A percentile compares a stretch with the other conserved stretches of the same genome.
Evolutionary conservation across 37 sponge, comb jelly and placozoan genomes (phyloP).

Genomic region (Geodia barretti): DNA sequence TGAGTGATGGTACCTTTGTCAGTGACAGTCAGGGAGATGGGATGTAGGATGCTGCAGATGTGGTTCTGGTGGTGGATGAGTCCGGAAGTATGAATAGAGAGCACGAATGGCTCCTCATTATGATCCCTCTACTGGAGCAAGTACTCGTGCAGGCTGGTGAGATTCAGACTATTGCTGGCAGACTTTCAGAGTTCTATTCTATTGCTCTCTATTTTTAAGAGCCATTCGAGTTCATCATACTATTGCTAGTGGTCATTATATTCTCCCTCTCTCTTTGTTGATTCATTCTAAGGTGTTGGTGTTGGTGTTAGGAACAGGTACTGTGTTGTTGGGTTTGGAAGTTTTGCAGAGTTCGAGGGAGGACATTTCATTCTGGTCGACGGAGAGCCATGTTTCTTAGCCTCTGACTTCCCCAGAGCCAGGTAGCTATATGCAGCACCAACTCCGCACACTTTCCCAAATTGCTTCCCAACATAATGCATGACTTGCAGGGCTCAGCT

Average conservation of each 20-base stretch:
- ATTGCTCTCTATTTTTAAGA: background rate
- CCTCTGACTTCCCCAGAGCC: slow-evolving; percentile 27
- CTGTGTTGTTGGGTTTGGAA: slow-evolving; percentile 37
- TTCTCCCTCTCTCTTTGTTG: background rate
- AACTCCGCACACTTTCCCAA: no score
- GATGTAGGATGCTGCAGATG: slow-evolving; percentile 45
- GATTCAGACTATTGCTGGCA: no score
- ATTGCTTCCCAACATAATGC: no score
- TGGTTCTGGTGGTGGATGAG: slow-evolving; percentile 44
- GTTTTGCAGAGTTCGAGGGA: background rate
- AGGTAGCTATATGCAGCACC: background rate
- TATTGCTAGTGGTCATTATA: background rate
- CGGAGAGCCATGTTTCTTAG: slow-evolving; percentile 31
- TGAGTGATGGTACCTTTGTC: no score
- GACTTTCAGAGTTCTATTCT: background rate
- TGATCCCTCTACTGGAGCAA: slow-evolving; percentile 34
- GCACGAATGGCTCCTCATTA: slow-evolving; percentile 45
- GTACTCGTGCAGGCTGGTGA: slow-evolving; percentile 31
- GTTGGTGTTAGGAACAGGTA: slow-evolving; percentile 34
- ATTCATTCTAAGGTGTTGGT: slow-evolving; percentile 29
- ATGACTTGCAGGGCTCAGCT: no score
- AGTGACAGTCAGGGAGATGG: no score
- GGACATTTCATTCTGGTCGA: slow-evolving; percentile 33
- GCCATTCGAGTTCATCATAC: no score
- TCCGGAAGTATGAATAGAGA: slow-evolving; percentile 36